Evolutionary conservation across 1,140 invertebrate species (phyloP), one percentile per base, ranked within the genome.

Genomic region (Metaphire vulgaris): DNA sequence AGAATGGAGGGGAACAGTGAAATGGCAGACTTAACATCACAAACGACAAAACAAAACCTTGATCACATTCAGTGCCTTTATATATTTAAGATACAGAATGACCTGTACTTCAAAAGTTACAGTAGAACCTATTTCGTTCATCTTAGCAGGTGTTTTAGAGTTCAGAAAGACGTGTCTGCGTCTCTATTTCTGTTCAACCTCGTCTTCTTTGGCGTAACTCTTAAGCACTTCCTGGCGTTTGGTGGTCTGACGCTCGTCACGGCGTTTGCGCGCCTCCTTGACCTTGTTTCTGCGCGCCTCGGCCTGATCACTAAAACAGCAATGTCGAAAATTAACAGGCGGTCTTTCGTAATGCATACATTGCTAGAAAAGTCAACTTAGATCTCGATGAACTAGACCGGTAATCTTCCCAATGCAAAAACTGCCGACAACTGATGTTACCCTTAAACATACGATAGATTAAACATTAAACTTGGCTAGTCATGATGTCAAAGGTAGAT

Each of bases 211-310:
- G 41, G 81, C 79, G 71, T 79, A 83, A 1, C 80, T 80, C 76
- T 85, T 85, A n/a, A 97, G 85, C n/a, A 96, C 88, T 85, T 98
- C 96, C 82, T 93, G 92, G 85, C 95, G 96, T 89, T 98, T 99
- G 66, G 90, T 90, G 56, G 92, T 92, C 82, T 96, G 92, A 78
- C 97, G 90, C 82, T 99, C 95, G 83, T 97, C 95, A 74, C 96
- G 91, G 28, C 97, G 92, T 87, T 95, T 96, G 80, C 95, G 91
- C 0, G 95, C 96, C 87, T 99, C 96, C 86, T 95, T 95, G 74
- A 96, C 95, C 88, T 96, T 98, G 79, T 90, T 90, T 85, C 97
- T 90, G 77, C 96, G 91, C 75, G 97, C 96, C 85, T 99, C 96
- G 67, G 97, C 97, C 88, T 99, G 96, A 87, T 99, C 97, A 77